These are phyloP conservation scores for Lutraria lutraria DNA, from an alignment of 2,888 invertebrate genomes.

Conservation along the genomic window DNA sequence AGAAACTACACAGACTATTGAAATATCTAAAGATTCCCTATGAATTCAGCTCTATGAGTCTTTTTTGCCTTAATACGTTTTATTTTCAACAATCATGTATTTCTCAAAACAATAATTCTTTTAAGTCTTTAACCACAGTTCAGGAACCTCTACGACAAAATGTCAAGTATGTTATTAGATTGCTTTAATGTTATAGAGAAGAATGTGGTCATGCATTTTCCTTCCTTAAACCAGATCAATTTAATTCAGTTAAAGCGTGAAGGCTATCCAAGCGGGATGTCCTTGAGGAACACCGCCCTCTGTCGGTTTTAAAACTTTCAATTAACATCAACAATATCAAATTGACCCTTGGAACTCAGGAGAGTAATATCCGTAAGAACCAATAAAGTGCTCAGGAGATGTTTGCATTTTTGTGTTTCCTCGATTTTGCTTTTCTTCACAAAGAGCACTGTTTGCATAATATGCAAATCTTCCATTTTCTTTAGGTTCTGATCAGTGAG, in stretches of 20 bases:
- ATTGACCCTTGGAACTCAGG: background rate
- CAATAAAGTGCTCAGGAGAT: background rate
- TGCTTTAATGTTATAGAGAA: too few relatives aligned
- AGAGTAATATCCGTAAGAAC: background rate
- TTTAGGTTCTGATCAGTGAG: background rate
- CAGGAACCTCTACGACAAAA: too few relatives aligned
- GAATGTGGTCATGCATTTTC: too few relatives aligned
- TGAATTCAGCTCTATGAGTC: too few relatives aligned
- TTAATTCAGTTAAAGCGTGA: background rate
- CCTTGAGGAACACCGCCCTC: background rate
- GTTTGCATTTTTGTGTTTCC: background rate
- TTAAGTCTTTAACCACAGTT: too few relatives aligned
- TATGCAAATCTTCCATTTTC: background rate
- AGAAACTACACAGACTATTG: too few relatives aligned
- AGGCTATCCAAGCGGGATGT: background rate
- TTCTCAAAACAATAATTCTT: too few relatives aligned
- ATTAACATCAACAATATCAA: background rate
- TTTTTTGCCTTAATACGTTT: too few relatives aligned
- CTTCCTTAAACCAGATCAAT: too few relatives aligned
- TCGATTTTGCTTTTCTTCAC: background rate
- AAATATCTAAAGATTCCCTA: too few relatives aligned
- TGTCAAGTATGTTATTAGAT: too few relatives aligned
- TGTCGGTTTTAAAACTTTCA: background rate
- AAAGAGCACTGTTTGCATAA: background rate
- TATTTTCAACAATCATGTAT: too few relatives aligned